A percentile compares a stretch with the other conserved stretches of the same genome.
Evolutionary conservation across 2,797 vertebrate species (phyloP).

Genomic region (Rousettus madagascariensis): DNA sequence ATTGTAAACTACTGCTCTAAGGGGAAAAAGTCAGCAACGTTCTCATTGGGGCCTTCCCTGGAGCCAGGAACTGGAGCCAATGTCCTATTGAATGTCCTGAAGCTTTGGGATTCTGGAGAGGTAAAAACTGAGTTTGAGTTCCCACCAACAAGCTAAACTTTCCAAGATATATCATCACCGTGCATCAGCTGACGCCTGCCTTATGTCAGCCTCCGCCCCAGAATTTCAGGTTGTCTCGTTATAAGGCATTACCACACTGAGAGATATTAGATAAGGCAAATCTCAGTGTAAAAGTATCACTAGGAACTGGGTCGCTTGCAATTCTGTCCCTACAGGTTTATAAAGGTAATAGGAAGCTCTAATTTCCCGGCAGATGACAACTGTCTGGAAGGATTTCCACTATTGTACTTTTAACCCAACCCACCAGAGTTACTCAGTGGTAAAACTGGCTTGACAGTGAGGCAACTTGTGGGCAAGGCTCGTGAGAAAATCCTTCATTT

Average conservation of each 20-base stretch:
- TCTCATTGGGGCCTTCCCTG: not conserved
- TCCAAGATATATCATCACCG: not conserved
- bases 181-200: not conserved
- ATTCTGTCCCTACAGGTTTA: not conserved
- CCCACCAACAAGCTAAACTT: not conserved
- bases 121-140: not conserved
- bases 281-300: not conserved
- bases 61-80: not conserved
- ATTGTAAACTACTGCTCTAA: not conserved
- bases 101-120: not conserved
- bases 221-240: not conserved
- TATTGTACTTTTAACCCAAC: not conserved
- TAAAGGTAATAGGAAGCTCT: not conserved
- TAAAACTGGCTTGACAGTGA: conserved; percentile 39
- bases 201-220: not conserved
- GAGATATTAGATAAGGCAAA: not conserved
- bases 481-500: conserved; percentile 11
- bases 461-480: not conserved
- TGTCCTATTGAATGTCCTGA: not conserved
- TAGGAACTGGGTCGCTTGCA: not conserved
- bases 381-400: not conserved
- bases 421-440: not conserved
- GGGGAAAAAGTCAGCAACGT: not conserved
- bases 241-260: not conserved
- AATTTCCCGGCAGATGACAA: conserved; percentile 21